Conservation (phyloP, 2,888 invertebrate species). For the Scaptomyza caliginosa region DNA sequence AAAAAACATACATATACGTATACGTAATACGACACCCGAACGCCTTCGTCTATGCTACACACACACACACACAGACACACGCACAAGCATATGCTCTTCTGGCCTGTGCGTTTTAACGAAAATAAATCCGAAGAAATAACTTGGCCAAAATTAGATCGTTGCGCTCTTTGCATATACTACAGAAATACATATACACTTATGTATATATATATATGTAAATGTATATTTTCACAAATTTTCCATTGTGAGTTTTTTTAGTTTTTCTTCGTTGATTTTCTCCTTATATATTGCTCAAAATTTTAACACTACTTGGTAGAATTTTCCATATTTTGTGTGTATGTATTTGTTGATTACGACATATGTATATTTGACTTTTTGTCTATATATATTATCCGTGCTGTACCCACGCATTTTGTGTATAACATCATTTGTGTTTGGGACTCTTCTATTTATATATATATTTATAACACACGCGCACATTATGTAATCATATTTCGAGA, state of each 20-base stretch:
- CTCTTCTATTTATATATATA: conserved; percentile 16
- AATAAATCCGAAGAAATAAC: conserved; percentile 71
- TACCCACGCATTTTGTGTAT: conserved; percentile 36
- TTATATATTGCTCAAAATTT: conserved; percentile 32
- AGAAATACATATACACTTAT: conserved; percentile 17
- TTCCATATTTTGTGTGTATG: conserved; percentile 19
- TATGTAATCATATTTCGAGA: conserved; percentile 64
- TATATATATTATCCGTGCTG: conserved; percentile 12
- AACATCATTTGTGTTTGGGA: conserved; percentile 13
- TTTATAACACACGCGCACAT: conserved; percentile 72
- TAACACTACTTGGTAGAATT: background rate
- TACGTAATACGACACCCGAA: conserved; percentile 80
- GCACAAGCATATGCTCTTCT: conserved; percentile 22
- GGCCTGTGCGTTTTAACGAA: conserved; percentile 59
- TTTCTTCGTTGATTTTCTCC: conserved; percentile 13
- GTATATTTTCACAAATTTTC: conserved; percentile 31
- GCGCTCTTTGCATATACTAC: conserved; percentile 35
- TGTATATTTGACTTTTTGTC: conserved; percentile 24
- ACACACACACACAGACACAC: conserved; percentile 20
- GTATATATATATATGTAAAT: background rate
- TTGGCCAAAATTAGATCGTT: conserved; percentile 83
- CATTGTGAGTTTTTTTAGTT: conserved; percentile 20
- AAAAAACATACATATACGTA: conserved; percentile 56
- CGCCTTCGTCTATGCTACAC: conserved; percentile 39
- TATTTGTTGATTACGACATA: conserved; percentile 62